phyloP scores from a whole-genome alignment of 2,113 vertebrate species.

The Glaucidium brasilianum region DNA sequence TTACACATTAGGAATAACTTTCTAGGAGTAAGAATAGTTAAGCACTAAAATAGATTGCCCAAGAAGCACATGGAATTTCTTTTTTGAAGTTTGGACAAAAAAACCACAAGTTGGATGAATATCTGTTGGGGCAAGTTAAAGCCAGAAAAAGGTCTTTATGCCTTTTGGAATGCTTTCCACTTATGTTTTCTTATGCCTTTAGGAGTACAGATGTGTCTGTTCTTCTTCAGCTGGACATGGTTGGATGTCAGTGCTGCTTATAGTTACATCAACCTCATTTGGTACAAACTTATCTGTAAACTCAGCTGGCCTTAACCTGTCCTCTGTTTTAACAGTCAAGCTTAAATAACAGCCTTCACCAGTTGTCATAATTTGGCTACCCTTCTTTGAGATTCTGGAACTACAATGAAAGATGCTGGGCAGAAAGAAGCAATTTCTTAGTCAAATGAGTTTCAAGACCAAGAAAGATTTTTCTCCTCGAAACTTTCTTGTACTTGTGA shows the following conservation, averaged over 20 bases:
- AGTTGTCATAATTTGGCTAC: background rate
- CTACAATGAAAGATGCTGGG: background rate
- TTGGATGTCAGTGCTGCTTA: background rate
- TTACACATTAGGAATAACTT: conserved; percentile 10
- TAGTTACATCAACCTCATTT: background rate
- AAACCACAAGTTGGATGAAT: background rate
- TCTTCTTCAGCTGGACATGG: background rate
- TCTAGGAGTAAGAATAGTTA: background rate
- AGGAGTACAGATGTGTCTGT: background rate
- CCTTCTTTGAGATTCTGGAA: background rate
- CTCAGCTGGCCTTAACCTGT: background rate
- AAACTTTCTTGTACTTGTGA: background rate
- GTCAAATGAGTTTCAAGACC: background rate
- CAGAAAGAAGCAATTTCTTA: background rate
- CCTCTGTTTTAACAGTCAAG: background rate
- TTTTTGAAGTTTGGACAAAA: background rate
- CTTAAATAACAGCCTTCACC: background rate
- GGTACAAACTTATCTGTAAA: background rate
- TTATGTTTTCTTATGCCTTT: background rate
- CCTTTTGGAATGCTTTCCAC: background rate
- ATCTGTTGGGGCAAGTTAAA: background rate
- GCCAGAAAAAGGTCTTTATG: background rate
- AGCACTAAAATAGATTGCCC: background rate
- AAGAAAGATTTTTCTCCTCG: background rate
- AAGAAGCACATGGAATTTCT: background rate